Base-by-base conservation (phyloP, 2,113 vertebrate species). In the Benitochromis conjunctus region DNA sequence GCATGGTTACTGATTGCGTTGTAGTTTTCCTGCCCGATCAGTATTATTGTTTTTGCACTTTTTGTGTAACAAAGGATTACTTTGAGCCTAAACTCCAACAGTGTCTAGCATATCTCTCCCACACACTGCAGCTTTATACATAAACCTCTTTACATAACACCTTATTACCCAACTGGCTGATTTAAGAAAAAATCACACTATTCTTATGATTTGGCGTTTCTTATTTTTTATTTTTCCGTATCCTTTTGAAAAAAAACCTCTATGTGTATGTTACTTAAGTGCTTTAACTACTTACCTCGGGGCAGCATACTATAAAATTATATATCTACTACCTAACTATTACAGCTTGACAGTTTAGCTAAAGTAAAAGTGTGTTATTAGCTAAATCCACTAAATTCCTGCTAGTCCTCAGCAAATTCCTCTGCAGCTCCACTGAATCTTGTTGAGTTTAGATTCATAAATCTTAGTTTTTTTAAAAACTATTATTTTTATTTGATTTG, bases 51-150 rank as follows among this genome's bases (percentile, higher is more conserved):
- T 79, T 91, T 90, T 82, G 87, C 87, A 88, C 80, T 87, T 91
- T 66, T 92, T 81, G 74, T 80, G 81, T 89, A 82, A 92, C 83
- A 89, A 92, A 92, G 93, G 90, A 93, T 94, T 93, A 93, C 82
- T 84, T 86, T 89, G 86, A 92, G 91, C 89, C 90, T 86, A 66
- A 92, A 91, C 84, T 87, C 82, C 80, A 79, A 60, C 88, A 84
- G 85, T 69, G 85, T 82, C 53, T 34, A 69, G 81, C 82, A 56
- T 92, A 92, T 94, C 93, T 90, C 82, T 69, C 55, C 46, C 84
- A 91, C 88, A 94, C 89, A 89, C 91, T 58, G n/a, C 85, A 41
- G 92, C 86, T 89, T 86, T 85, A 58, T 87, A 85, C 86, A 81
- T 86, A 92, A 93, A 93, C 91, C 88, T 90, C 91, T 94, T 92